These are phyloP conservation scores for Eupsittula cactorum DNA, from an alignment of 2,113 vertebrate species.

Conservation along the genomic window DNA sequence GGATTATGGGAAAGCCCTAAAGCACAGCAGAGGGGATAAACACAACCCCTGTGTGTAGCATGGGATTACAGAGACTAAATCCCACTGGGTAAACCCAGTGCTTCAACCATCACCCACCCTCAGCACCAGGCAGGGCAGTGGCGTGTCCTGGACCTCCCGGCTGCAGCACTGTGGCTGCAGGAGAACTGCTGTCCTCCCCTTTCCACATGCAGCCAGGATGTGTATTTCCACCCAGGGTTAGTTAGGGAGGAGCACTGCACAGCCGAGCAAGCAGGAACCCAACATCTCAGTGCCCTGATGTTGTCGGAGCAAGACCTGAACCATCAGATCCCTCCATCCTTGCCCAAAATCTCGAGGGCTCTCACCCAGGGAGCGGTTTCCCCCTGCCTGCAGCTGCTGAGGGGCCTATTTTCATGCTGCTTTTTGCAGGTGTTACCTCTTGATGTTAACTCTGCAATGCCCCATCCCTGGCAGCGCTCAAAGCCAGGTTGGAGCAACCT, in stretches of 20 bases:
- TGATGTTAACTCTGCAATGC: not conserved
- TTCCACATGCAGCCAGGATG: fast-evolving
- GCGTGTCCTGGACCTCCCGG: not conserved
- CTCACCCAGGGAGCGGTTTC: not conserved
- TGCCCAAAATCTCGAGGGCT: not conserved
- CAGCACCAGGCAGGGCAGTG: not conserved
- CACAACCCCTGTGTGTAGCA: not conserved
- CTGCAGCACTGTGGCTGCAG: not conserved
- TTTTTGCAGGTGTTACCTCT: not conserved
- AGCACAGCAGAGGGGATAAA: not conserved
- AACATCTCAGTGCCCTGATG: not conserved
- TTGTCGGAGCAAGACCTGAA: not conserved
- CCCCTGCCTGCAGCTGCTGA: not conserved
- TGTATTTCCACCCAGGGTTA: not conserved
- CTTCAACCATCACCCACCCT: not conserved
- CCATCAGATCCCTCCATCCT: not conserved
- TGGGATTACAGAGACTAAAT: not conserved
- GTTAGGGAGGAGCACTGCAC: not conserved
- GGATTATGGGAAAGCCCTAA: not conserved
- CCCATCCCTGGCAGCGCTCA: not conserved
- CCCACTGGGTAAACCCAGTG: not conserved
- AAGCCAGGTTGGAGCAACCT: not conserved
- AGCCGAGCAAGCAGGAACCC: not conserved
- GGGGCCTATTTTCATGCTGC: not conserved
- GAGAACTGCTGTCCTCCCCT: not conserved